Conservation (phyloP, 2,888 invertebrate genomes). For the Pachymerium ferrugineum region DNA sequence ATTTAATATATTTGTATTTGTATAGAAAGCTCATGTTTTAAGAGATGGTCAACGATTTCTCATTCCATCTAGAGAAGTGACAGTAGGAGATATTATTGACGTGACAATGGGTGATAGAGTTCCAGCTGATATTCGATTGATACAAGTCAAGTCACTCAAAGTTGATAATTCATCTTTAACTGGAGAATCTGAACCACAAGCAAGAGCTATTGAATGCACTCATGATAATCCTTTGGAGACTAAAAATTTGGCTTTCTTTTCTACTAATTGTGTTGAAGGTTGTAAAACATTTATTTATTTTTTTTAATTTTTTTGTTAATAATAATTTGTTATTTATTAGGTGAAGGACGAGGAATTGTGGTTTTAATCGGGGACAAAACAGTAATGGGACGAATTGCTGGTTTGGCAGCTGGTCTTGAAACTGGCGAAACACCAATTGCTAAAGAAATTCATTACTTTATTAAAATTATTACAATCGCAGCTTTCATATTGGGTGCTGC, state of each 20-base stretch:
- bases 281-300: not conserved
- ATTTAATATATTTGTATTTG: too few relatives aligned
- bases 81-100: slow-evolving; percentile 45
- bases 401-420: slow-evolving; percentile 59
- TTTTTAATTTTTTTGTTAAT: slow-evolving; percentile 18
- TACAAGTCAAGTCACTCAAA: slow-evolving; percentile 43
- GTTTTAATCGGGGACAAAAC: slow-evolving; percentile 61
- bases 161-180: slow-evolving; percentile 57
- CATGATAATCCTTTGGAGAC: slow-evolving; percentile 58
- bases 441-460: slow-evolving; percentile 68
- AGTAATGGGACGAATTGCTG: slow-evolving; percentile 67
- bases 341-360: slow-evolving; percentile 68
- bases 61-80: slow-evolving; percentile 42
- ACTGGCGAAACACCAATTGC: slow-evolving; percentile 69
- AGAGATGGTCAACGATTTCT: slow-evolving; percentile 45
- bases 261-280: slow-evolving; percentile 74
- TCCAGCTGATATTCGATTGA: slow-evolving; percentile 44
- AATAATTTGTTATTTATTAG: slow-evolving; percentile 48
- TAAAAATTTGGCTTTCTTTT: slow-evolving; percentile 71
- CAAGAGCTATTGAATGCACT: slow-evolving; percentile 59
- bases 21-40: slow-evolving; percentile 43
- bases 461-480: slow-evolving; percentile 63
- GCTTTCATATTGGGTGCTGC: slow-evolving; percentile 62
- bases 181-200: slow-evolving; percentile 68
- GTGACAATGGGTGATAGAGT: slow-evolving; percentile 41